These are phyloP conservation scores for Notodonta dromedarius DNA, from an alignment of 2,888 invertebrate genomes.

Conservation along the genomic window DNA sequence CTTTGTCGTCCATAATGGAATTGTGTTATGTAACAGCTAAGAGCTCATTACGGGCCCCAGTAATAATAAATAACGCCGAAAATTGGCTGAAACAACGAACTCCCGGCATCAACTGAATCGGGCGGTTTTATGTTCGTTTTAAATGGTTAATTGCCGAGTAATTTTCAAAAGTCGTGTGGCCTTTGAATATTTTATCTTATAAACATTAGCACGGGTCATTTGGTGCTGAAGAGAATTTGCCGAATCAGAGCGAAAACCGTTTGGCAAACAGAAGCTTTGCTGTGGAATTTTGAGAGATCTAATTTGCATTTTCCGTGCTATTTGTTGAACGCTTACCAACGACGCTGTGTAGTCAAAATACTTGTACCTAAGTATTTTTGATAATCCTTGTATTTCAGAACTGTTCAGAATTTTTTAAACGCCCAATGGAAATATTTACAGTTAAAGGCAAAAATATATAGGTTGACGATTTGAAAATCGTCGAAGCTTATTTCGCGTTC, in stretches of 20 bases:
- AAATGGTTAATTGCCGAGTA: conserved; percentile 33
- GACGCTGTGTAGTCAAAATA: neutral
- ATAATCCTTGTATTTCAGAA: no score
- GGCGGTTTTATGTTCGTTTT: conserved; percentile 31
- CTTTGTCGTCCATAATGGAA: conserved; percentile 61
- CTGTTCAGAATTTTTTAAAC: no score
- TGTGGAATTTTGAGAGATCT: neutral
- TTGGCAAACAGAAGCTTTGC: conserved; percentile 17
- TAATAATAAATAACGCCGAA: conserved; percentile 55
- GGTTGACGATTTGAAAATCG: no score
- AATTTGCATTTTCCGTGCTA: conserved; percentile 2
- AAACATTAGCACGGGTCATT: conserved; percentile 12
- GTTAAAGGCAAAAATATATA: no score
- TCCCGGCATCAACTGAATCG: conserved; percentile 20
- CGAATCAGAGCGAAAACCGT: conserved; percentile 13
- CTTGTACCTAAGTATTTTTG: no score
- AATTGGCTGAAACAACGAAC: conserved; percentile 41
- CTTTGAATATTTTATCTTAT: conserved; percentile 22
- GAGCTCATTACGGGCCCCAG: conserved; percentile 59
- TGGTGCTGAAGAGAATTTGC: neutral
- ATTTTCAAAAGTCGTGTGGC: conserved; percentile 7
- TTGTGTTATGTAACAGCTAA: conserved; percentile 62
- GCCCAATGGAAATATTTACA: no score
- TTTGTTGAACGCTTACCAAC: neutral
- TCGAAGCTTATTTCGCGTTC: no score